Base-by-base conservation (phyloP, 2,888 invertebrate species). In the Acanthococcus lagerstroemiae region DNA sequence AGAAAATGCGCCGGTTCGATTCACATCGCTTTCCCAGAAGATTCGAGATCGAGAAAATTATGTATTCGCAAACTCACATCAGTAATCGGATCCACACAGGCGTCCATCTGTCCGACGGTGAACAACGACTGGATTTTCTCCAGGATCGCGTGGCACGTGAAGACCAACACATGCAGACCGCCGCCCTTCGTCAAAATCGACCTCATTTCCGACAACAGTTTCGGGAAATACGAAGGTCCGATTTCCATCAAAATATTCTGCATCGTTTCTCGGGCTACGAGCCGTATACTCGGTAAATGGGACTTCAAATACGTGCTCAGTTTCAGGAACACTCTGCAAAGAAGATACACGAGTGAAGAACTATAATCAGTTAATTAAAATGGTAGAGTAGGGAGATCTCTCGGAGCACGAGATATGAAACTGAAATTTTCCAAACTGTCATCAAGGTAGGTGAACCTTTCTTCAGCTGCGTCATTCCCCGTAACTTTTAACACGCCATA, bases 161-260 rank as follows among this genome's bases (percentile, higher is more conserved):
- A 93, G 3, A 89, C 88, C 61, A 97, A 78, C 0, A 97, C 95
- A 73, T 97, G 96, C 1, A 92, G 85, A 80, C 95, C 95, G 75
- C 89, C 97, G 12, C 97, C 97, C 74, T 87, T 83, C 0, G 85
- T 90, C 63, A 97, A 79, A 21, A 91, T 77, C 4, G 87, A 78
- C 37, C 85, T 84, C 75, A 97, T 82, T 76, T 95, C 93, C 68
- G 84, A 83, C 12, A 96, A 76, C 22, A 96, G 77, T 72, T 85
- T 79, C 6, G 84, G 81, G 68, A 97, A 79, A 76, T 92, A 92
- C 17, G 82, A 77, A 0, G 92, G 84, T 0, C 96, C 96, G 7
- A 99, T 80, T 0, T 89, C 83, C 0, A 84, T 73, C 84, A 94
- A 88, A 25, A 95, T 90, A 76, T 92, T 90, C 71, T 90, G 86